Evolutionary conservation across 2,888 invertebrate species (phyloP).

Genomic region (Cyclophora albipunctata): DNA sequence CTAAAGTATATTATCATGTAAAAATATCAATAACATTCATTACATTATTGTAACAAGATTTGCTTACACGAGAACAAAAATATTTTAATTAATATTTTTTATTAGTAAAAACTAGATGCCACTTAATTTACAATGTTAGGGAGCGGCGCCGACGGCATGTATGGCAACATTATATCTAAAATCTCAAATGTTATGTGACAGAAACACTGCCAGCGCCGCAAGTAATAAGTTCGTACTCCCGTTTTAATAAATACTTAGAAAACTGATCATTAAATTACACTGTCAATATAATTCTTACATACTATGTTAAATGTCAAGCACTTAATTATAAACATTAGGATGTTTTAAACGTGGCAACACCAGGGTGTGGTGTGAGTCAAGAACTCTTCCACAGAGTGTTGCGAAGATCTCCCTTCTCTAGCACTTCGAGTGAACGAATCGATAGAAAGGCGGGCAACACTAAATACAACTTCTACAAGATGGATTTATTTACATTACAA

Average conservation of each 20-base stretch:
- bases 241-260: constrained; percentile 67
- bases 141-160: constrained; percentile 44
- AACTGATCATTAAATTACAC: constrained; percentile 57
- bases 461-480: constrained; percentile 35
- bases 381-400: constrained; percentile 29
- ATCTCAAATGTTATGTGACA: constrained; percentile 38
- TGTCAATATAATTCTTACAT: constrained; percentile 60
- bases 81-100: constrained; percentile 52
- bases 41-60: constrained; percentile 56
- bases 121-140: constrained; percentile 57
- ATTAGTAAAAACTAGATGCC: constrained; percentile 70
- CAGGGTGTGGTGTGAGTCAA: constrained; percentile 31
- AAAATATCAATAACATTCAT: constrained; percentile 69
- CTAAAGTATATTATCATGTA: constrained; percentile 54
- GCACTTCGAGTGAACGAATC: constrained; percentile 21
- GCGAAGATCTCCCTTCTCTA: constrained; percentile 29
- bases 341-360: constrained; percentile 42
- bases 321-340: constrained; percentile 38
- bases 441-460: constrained; percentile 34
- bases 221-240: constrained; percentile 49
- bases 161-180: constrained; percentile 50
- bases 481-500: constrained; percentile 40
- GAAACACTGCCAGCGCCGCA: constrained; percentile 37
- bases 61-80: constrained; percentile 68
- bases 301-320: constrained; percentile 69